Conservation (phyloP, 2,797 vertebrate genomes). For the Oryzias dopingdopingensis region DNA sequence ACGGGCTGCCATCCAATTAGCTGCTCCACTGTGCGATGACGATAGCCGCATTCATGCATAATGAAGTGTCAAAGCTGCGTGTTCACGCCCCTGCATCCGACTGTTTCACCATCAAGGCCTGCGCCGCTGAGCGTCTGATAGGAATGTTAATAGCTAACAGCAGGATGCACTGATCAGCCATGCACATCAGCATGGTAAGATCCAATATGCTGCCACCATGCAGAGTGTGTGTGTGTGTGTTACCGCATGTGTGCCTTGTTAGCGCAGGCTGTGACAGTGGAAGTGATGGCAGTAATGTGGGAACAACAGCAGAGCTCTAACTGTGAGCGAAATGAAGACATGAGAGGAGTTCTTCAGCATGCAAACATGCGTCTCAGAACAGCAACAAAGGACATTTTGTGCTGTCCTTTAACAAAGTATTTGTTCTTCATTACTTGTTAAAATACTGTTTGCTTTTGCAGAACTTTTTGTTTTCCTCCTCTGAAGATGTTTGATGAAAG, state of each 20-base stretch:
- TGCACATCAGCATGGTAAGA: constrained; percentile 63
- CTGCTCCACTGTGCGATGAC: too few species aligned
- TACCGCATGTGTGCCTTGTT: constrained; percentile 46
- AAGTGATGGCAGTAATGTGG: constrained; percentile 57
- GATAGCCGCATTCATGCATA: neutral
- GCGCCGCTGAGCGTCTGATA: constrained; percentile 50
- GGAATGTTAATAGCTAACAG: constrained; percentile 67
- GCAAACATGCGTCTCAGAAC: neutral
- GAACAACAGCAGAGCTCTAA: constrained; percentile 55
- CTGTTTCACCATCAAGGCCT: constrained; percentile 40
- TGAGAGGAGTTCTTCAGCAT: constrained; percentile 10
- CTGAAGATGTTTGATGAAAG: too few species aligned
- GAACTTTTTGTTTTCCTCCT: too few species aligned
- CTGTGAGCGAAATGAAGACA: constrained; percentile 58
- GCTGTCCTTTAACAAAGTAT: neutral
- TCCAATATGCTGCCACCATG: constrained; percentile 61
- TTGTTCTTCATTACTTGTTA: neutral
- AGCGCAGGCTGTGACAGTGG: constrained; percentile 43
- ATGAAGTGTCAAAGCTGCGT: constrained; percentile 27
- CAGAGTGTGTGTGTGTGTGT: constrained; percentile 31
- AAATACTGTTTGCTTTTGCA: too few species aligned
- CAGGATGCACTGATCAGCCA: constrained; percentile 61
- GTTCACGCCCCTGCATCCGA: constrained; percentile 16
- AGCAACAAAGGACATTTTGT: neutral
- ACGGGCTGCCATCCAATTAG: neutral